Evolutionary conservation across 2,797 vertebrate species (phyloP).

Genomic region (Huso huso): DNA sequence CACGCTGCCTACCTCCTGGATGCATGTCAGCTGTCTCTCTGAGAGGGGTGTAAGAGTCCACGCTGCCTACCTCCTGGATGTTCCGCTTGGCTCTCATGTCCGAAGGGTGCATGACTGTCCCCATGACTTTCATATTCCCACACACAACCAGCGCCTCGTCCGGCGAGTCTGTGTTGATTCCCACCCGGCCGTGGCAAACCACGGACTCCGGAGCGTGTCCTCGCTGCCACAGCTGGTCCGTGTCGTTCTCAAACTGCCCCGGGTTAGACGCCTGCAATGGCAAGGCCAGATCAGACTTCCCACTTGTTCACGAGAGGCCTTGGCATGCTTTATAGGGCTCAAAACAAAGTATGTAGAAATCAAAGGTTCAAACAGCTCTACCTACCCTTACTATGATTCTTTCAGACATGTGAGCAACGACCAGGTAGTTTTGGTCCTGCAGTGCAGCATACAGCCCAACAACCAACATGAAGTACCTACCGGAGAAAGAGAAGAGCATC

Average conservation of each 20-base stretch:
- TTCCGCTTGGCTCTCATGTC: slow-evolving; percentile 80
- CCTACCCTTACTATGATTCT: slow-evolving; percentile 87
- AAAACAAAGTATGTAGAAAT: no score
- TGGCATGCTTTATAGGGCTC: no score
- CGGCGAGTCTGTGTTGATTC: slow-evolving; percentile 84
- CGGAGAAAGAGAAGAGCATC: no score
- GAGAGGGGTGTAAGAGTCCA: no score
- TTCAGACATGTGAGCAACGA: slow-evolving; percentile 76
- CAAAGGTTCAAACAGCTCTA: slow-evolving; percentile 7
- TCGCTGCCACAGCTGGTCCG: slow-evolving; percentile 75
- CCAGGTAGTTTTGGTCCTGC: slow-evolving; percentile 61
- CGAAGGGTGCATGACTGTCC: slow-evolving; percentile 83
- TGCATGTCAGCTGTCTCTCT: no score
- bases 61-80: slow-evolving; percentile 73
- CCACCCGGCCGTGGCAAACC: slow-evolving; percentile 73
- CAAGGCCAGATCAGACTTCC: neutral
- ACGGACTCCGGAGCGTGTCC: slow-evolving; percentile 61
- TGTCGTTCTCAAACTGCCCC: slow-evolving; percentile 87
- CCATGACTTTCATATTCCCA: slow-evolving; percentile 87
- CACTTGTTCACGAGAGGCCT: neutral
- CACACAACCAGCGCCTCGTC: slow-evolving; percentile 90
- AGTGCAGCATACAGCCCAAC: slow-evolving; percentile 75
- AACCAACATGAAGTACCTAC: slow-evolving; percentile 86
- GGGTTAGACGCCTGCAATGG: slow-evolving; percentile 81
- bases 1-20: no score